Evolutionary conservation across 1,140 invertebrate species (phyloP).

Genomic region (Melitaea cinxia): DNA sequence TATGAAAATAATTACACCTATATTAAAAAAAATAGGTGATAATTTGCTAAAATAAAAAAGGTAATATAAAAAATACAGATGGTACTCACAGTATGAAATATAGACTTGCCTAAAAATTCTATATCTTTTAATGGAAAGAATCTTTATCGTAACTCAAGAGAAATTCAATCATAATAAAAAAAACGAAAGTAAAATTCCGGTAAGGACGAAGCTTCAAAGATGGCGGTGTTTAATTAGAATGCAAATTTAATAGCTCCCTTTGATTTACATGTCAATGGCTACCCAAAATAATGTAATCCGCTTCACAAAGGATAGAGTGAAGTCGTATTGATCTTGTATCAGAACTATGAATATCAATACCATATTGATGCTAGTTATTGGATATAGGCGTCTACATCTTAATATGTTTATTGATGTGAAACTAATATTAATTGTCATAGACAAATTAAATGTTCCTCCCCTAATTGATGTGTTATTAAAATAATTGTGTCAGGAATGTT

Average conservation of each 20-base stretch:
- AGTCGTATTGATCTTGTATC: constrained; percentile 36
- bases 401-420: background rate
- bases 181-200: constrained; percentile 40
- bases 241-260: constrained; percentile 76
- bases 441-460: too few relatives aligned
- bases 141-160: constrained; percentile 19
- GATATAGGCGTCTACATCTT: background rate
- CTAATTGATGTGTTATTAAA: background rate
- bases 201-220: constrained; percentile 37
- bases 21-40: too few relatives aligned
- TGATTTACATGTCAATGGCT: constrained; percentile 76
- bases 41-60: too few relatives aligned
- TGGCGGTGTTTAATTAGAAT: constrained; percentile 75
- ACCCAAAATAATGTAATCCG: constrained; percentile 65
- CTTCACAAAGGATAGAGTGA: constrained; percentile 55
- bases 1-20: too few relatives aligned
- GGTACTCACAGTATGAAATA: too few relatives aligned
- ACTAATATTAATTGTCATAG: background rate
- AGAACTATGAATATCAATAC: constrained; percentile 44
- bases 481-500: background rate
- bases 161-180: constrained; percentile 39
- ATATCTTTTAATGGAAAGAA: background rate
- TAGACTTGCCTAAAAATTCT: background rate
- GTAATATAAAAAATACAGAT: too few relatives aligned
- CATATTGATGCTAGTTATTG: background rate